Base-by-base conservation (phyloP, 2,113 vertebrate genomes). In the Numenius arquata region DNA sequence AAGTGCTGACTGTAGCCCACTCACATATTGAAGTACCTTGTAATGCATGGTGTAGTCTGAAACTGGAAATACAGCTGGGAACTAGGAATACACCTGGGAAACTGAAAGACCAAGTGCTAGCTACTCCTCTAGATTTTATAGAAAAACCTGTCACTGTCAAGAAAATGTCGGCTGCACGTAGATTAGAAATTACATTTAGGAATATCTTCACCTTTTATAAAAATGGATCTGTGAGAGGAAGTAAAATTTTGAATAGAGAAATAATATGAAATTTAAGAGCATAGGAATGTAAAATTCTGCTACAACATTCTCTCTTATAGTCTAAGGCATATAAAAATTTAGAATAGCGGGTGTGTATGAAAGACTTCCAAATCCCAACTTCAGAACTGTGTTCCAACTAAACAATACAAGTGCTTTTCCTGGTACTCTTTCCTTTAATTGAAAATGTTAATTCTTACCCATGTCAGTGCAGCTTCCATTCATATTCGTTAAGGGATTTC, bases 341-440 rank as follows among this genome's bases (percentile, higher is more conserved):
- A 11, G 58, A 74, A 21, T 27, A 43, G 2, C 0, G 0, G 23
- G 5, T n/a, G 5, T 41, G 2, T 53, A 55, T 59, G 36, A 41
- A 84, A 52, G 38, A 7, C 15, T 89, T 68, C 15, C 8, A n/a
- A n/a, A 75, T 80, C 36, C 20, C 34, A 65, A 8, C 7, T 70
- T 81, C 34, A 65, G 58, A 32, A 38, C 15, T 59, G 5, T 25
- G 11, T 76, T 81, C 25, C 40, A 86, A 4, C 25, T 73, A 34
- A 87, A 56, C 15, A 73, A 32, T 12, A 73, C 22, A 52, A 45
- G 1, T 70, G 3, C 6, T 25, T 76, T 80, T 63, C 32, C 10
- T 47, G 12, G 71, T 71, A 15, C 15, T 82, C 22, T 41, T 62
- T 53, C 29, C 25, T 71, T 55, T 67, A 43, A 59, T 23, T 90